A percentile compares a stretch with the other conserved stretches of the same genome.
Evolutionary conservation across 2,797 vertebrate species (phyloP).

Genomic region (Molothrus ater): DNA sequence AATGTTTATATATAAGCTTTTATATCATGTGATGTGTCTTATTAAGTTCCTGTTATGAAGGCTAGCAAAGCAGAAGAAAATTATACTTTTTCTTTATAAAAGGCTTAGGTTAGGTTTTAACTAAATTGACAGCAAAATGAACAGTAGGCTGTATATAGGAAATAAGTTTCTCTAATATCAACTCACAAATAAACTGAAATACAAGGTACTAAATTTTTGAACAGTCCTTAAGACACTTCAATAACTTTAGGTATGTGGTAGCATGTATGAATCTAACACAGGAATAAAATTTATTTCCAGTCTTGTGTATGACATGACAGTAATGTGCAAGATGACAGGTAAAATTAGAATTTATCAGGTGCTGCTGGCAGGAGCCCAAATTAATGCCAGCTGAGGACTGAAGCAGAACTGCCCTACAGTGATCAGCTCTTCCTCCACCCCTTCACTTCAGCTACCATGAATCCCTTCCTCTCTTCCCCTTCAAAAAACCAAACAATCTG

Average conservation of each 20-base stretch:
- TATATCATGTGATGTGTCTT: neutral
- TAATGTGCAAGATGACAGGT: neutral
- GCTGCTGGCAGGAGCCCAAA: neutral
- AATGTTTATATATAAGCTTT: constrained; percentile 10
- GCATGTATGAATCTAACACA: neutral
- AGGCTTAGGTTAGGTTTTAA: neutral
- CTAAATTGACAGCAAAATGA: neutral
- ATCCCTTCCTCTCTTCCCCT: neutral
- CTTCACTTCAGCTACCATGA: neutral
- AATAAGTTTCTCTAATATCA: neutral
- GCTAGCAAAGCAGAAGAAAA: neutral
- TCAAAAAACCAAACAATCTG: neutral
- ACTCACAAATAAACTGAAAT: neutral
- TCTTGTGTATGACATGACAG: neutral
- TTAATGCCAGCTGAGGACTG: neutral
- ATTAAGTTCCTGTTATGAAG: neutral
- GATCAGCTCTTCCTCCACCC: neutral
- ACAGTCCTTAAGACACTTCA: neutral
- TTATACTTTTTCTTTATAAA: neutral
- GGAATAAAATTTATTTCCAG: neutral
- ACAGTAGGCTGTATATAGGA: neutral
- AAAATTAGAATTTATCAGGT: neutral
- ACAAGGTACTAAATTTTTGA: neutral
- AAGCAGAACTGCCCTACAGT: neutral
- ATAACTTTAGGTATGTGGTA: neutral